phyloP scores from a whole-genome alignment of 2,113 vertebrate genomes.

The Aptenodytes forsteri region DNA sequence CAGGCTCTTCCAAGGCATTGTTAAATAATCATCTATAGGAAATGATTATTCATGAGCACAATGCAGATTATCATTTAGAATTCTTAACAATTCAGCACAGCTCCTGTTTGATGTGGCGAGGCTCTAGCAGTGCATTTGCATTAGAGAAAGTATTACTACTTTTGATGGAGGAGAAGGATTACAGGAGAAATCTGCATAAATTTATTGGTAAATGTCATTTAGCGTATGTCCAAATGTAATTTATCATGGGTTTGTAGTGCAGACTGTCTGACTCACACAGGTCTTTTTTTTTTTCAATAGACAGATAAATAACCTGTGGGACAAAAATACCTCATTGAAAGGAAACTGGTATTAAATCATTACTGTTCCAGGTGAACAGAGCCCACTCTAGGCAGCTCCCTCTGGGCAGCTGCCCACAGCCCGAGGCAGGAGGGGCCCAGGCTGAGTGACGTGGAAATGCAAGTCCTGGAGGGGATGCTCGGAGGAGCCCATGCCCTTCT shows the following conservation, averaged over 20 bases:
- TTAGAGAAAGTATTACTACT: slow-evolving; percentile 42
- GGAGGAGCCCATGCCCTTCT: not conserved
- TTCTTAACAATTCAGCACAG: not conserved
- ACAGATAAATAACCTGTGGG: slow-evolving; percentile 7
- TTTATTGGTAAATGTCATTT: slow-evolving; percentile 57
- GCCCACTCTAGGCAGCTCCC: not conserved
- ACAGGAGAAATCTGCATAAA: slow-evolving; percentile 60
- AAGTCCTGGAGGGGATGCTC: not conserved
- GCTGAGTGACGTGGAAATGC: not conserved
- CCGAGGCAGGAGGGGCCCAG: not conserved
- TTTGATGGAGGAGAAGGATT: slow-evolving; percentile 58
- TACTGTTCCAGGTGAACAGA: not conserved
- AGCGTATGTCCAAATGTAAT: slow-evolving; percentile 51
- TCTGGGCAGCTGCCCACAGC: not conserved
- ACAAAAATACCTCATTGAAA: slow-evolving; percentile 23
- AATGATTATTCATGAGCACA: slow-evolving; percentile 55
- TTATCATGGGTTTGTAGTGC: slow-evolving; percentile 3
- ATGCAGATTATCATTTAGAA: not conserved
- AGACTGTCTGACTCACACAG: slow-evolving; percentile 29
- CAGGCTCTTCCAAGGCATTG: not conserved
- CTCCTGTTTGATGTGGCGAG: slow-evolving; percentile 11
- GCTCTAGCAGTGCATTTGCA: slow-evolving; percentile 26
- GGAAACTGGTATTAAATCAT: not conserved
- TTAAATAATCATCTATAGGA: not conserved
- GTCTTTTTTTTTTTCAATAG: not conserved